These are phyloP conservation scores for Penaeus indicus DNA, from an alignment of 1,140 invertebrate species.

Conservation along the genomic window DNA sequence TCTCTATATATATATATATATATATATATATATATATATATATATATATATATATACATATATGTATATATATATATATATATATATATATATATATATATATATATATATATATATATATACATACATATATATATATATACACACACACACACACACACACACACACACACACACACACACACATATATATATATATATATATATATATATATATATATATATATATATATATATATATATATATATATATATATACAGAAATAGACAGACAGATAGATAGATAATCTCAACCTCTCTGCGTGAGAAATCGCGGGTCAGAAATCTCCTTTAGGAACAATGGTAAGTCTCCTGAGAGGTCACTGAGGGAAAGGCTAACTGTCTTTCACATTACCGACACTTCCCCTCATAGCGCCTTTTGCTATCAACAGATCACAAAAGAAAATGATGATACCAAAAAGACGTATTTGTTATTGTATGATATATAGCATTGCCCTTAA, in stretches of 20 bases:
- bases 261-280: too few species aligned
- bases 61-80: background rate
- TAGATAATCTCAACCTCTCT: too few species aligned
- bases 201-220: constrained; percentile 15
- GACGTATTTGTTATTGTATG: too few species aligned
- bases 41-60: constrained; percentile 27
- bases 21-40: constrained; percentile 21
- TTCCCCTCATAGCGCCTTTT: too few species aligned
- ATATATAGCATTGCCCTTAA: too few species aligned
- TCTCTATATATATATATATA: background rate
- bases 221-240: constrained; percentile 25
- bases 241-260: background rate
- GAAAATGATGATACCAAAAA: too few species aligned
- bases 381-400: too few species aligned
- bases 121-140: constrained; percentile 11
- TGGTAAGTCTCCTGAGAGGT: too few species aligned
- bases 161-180: background rate
- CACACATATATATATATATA: background rate
- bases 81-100: background rate
- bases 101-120: background rate
- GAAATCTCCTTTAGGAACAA: too few species aligned
- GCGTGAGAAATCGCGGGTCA: too few species aligned
- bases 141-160: background rate
- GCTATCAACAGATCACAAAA: too few species aligned
- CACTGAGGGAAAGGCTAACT: too few species aligned